phyloP scores from a whole-genome alignment of 2,113 vertebrate genomes.

The Indicator indicator region DNA sequence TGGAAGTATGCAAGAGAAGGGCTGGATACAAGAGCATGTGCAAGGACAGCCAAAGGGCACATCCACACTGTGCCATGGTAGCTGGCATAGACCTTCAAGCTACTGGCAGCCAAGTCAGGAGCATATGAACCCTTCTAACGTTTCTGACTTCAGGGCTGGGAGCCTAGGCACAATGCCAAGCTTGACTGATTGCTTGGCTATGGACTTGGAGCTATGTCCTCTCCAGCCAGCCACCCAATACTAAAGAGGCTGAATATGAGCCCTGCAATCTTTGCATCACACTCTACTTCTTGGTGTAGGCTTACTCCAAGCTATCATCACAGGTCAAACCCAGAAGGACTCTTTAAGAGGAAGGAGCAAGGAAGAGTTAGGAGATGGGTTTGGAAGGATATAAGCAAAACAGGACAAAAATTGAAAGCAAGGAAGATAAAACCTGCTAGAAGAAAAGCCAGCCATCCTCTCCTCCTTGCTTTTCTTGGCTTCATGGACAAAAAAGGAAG shows the following conservation, averaged over 20 bases:
- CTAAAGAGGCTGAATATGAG: background rate
- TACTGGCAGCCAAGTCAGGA: background rate
- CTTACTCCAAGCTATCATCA: background rate
- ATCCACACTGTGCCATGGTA: background rate
- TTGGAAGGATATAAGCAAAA: background rate
- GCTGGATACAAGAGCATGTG: background rate
- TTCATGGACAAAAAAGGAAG: background rate
- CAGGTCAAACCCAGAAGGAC: background rate
- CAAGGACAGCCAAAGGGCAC: background rate
- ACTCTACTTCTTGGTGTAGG: background rate
- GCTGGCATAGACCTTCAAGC: background rate
- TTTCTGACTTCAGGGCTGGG: background rate
- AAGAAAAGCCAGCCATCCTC: background rate
- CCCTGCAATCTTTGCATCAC: background rate
- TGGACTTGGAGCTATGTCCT: background rate
- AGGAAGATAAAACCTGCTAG: background rate
- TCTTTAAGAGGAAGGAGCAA: background rate
- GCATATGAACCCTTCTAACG: rapidly evolving
- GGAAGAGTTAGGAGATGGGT: background rate
- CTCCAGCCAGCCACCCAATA: background rate
- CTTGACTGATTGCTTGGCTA: background rate
- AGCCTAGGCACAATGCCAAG: background rate
- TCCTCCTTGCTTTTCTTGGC: background rate
- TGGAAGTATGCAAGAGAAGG: background rate
- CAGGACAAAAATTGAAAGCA: background rate